Evolutionary conservation across 2,113 vertebrate genomes (phyloP).

Genomic region (Polypterus senegalus): DNA sequence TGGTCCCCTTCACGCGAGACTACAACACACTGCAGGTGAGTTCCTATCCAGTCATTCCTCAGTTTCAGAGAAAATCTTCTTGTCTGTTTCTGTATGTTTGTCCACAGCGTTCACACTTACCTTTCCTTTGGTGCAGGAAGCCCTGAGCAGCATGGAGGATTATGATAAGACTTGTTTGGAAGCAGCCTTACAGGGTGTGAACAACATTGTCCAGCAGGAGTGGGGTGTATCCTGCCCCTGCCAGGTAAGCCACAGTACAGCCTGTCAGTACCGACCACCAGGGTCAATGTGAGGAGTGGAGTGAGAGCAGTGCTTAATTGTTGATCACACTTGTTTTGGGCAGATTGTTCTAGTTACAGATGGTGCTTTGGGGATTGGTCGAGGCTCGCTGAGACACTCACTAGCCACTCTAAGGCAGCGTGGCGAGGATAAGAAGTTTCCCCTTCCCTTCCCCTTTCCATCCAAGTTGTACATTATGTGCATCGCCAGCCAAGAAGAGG

Average conservation of each 20-base stretch:
- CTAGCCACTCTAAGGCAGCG: conserved; percentile 71
- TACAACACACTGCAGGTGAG: conserved; percentile 90
- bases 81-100: not conserved
- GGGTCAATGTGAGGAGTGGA: not conserved
- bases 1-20: conserved; percentile 94
- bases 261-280: not conserved
- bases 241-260: conserved; percentile 57
- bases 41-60: not conserved
- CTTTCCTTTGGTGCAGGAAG: conserved; percentile 59
- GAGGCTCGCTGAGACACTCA: conserved; percentile 81
- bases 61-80: not conserved
- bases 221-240: conserved; percentile 88
- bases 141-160: conserved; percentile 83
- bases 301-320: not conserved
- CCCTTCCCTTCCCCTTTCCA: conserved; percentile 84
- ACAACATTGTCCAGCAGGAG: conserved; percentile 86
- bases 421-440: conserved; percentile 80
- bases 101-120: not conserved
- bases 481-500: conserved; percentile 92
- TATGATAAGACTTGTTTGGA: conserved; percentile 96
- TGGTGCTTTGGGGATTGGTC: conserved; percentile 85
- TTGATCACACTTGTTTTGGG: conserved; percentile 12
- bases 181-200: conserved; percentile 75
- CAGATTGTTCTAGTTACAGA: conserved; percentile 93
- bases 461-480: conserved; percentile 91